These are phyloP conservation scores for Neoniphon sammara DNA, from an alignment of 2,797 vertebrate species.

Conservation along the genomic window DNA sequence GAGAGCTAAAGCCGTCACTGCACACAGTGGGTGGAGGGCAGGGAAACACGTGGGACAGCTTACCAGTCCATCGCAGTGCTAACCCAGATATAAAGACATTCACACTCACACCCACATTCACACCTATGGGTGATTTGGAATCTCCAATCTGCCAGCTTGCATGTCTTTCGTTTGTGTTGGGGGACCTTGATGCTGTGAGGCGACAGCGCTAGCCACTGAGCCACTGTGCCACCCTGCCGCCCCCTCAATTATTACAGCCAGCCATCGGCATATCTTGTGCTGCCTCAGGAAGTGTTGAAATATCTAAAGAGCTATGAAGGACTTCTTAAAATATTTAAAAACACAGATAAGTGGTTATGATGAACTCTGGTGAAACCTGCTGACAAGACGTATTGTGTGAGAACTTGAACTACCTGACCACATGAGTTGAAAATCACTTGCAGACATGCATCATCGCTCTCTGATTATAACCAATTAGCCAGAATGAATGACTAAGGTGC, in stretches of 20 bases:
- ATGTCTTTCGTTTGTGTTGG: too few relatives aligned
- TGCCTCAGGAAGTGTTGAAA: not conserved
- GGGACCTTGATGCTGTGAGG: too few relatives aligned
- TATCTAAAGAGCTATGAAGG: not conserved
- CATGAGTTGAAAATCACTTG: constrained; percentile 29
- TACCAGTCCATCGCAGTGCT: too few relatives aligned
- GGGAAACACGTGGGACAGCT: too few relatives aligned
- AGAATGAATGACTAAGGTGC: constrained; percentile 29
- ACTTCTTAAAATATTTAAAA: not conserved
- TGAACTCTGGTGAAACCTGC: constrained; percentile 14
- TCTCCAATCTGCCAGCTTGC: too few relatives aligned
- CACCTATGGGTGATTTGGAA: too few relatives aligned
- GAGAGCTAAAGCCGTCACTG: too few relatives aligned
- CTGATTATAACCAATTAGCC: constrained; percentile 62
- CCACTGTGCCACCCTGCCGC: too few relatives aligned
- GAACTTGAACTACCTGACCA: constrained; percentile 31
- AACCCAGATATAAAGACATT: too few relatives aligned
- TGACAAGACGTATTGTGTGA: not conserved
- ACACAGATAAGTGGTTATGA: not conserved
- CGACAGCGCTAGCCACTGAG: too few relatives aligned
- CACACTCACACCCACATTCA: too few relatives aligned
- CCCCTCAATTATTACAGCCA: not conserved
- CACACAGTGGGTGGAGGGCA: too few relatives aligned
- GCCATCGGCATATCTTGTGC: not conserved
- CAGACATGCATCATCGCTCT: constrained; percentile 42